Base-by-base conservation (phyloP, 1,140 invertebrate genomes). In the Mesaphorura yosii region DNA sequence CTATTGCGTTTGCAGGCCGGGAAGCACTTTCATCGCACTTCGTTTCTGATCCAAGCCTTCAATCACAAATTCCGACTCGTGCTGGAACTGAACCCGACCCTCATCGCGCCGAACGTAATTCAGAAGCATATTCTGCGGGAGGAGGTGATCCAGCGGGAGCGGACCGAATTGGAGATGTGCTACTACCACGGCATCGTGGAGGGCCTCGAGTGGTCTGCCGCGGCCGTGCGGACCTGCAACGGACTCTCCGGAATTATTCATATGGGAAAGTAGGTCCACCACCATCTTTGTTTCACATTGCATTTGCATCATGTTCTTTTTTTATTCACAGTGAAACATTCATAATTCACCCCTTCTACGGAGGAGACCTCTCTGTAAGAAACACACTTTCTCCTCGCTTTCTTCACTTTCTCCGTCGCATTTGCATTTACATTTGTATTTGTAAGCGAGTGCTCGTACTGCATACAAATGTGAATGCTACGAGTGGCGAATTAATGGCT, bases 161-260 rank as follows among this genome's bases (percentile, higher is more conserved):
- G 60, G 34, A 53, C 54, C 19, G 57, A 62, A 28, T 41, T 58
- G 50, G 55, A 57, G 40, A 61, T 61, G 71, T 94, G 89, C 69
- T 95, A 93, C 73, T 95, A 95, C 68, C 90, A 94, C 68, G 90
- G 89, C 42, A 88, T 83, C 3, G 86, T 95, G 20, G 90, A 89
- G 69, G 90, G 92, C 73, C 90, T 93, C 72, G 89, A 90, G 12
- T 90, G 89, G 57, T 91, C 90, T n/a, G 86, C 82, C 57, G 91
- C 90, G 31, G 91, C 91, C 58, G 91, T 96, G 72, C 87, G 93
- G 69, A 97, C 91, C 14, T 97, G 92, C 73, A 92, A 93, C 70
- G 92, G 92, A 39, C 85, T 97, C 52, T 91, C 88, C 63, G 91
- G 91, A 17, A 86, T 96, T 63, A 94, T 96, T 64, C 90, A 95